These are phyloP conservation scores for Aproaerema taeniolella DNA, from an alignment of 2,888 invertebrate species.

Conservation along the genomic window DNA sequence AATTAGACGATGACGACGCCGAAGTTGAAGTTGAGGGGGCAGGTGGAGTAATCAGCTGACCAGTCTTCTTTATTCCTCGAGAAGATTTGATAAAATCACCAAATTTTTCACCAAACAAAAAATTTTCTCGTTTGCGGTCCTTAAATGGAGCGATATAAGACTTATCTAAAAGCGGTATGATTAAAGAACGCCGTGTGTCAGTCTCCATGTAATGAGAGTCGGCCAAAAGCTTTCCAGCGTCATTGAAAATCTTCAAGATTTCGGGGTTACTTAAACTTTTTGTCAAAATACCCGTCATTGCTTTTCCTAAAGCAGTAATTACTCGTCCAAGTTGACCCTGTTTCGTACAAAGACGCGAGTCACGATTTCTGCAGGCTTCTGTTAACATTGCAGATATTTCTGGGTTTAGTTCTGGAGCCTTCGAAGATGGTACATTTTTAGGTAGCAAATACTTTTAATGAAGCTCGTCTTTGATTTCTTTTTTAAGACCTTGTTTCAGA, in stretches of 20 bases:
- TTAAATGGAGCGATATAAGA: slow-evolving; percentile 10
- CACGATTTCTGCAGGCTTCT: not conserved
- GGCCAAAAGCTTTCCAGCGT: not conserved
- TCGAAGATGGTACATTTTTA: slow-evolving; percentile 9
- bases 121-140: slow-evolving; percentile 13
- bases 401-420: slow-evolving; percentile 4
- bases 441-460: slow-evolving; percentile 3
- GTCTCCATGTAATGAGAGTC: slow-evolving; percentile 7
- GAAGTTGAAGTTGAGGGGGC: not conserved
- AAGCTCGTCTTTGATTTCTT: slow-evolving; percentile 1
- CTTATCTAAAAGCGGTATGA: slow-evolving; percentile 14
- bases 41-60: slow-evolving; percentile 10
- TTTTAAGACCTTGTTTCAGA: slow-evolving; percentile 1
- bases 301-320: slow-evolving; percentile 13
- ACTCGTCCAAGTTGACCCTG: slow-evolving; percentile 14
- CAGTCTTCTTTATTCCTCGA: slow-evolving; percentile 11
- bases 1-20: too few relatives aligned
- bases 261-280: slow-evolving; percentile 4
- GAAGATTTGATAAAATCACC: slow-evolving; percentile 13
- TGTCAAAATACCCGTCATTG: slow-evolving; percentile 8
- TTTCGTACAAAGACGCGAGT: slow-evolving; percentile 8
- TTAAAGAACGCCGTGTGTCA: slow-evolving; percentile 11
- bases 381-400: not conserved
- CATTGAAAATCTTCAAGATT: not conserved
- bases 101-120: slow-evolving; percentile 13